Base-by-base conservation (phyloP, 1,140 invertebrate genomes). In the Drosophila micromelanica region DNA sequence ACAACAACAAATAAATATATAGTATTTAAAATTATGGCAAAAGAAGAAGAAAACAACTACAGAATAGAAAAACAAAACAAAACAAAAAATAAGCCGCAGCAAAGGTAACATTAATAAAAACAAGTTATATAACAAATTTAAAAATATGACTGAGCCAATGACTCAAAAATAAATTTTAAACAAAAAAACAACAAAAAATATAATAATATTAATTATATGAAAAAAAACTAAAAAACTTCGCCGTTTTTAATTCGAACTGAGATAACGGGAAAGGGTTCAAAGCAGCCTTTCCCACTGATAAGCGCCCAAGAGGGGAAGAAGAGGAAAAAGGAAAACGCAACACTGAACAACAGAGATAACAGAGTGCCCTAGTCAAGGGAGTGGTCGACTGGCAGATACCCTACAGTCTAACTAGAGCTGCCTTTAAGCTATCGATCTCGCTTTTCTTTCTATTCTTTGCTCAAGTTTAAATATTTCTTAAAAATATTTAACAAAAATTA, bases 111-210 rank as follows among this genome's bases (percentile, higher is more conserved):
- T 17, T 1, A 17, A 17, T 17, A 17, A 17, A 17, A 17, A 17
- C 17, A 17, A 17, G 17, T 17, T 17, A 17, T 17, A 17, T 73
- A 84, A 86, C 60, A 89, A 79, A 89, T 87, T 81, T 73, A 76
- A 82, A 82, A 84, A 80, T 82, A 89, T 89, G 84, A 89, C 84
- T 89, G 84, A 89, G 84, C 76, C 79, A 74, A 69, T 61, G 84
- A 89, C 84, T 89, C 84, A 80, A 73, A 85, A 78, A 84, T 89
- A 89, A 61, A 89, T 89, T 89, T 89, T 89, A 89, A 82, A 84
- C 73, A 73, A 54, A 35, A 51, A 51, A 23, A 30, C 30, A 20
- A 23, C 30, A 32, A 32, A 6, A 32, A 32, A 32, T 2, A 23
- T 23, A 23, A 32, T 7, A 32, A 85, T 78, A 70, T 73, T 46